Evolutionary conservation across 2,113 vertebrate species (phyloP).

Genomic region (Cephalophus harveyi): DNA sequence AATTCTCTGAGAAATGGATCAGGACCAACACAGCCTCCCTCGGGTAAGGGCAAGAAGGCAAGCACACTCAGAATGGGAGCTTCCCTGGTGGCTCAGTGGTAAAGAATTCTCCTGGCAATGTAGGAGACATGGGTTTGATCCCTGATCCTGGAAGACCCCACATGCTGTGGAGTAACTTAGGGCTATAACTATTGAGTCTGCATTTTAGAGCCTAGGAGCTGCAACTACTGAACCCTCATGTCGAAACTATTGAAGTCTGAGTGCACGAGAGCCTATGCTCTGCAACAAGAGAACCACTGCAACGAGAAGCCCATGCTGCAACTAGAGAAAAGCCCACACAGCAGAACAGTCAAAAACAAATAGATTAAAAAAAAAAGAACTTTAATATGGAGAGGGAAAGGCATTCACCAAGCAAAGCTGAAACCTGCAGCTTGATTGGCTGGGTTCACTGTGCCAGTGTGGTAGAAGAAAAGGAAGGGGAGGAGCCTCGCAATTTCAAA

Average conservation of each 20-base stretch:
- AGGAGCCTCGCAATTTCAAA: background rate
- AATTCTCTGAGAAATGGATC: background rate
- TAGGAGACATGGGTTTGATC: background rate
- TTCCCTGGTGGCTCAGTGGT: background rate
- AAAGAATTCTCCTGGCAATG: background rate
- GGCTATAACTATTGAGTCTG: background rate
- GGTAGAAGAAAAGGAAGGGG: background rate
- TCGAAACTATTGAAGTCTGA: background rate
- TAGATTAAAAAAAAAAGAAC: background rate
- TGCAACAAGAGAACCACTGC: background rate
- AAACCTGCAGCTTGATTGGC: background rate
- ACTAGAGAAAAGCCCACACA: background rate
- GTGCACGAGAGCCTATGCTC: background rate
- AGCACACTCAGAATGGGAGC: background rate
- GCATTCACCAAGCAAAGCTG: background rate
- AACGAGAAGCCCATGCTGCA: background rate
- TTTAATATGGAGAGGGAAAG: background rate
- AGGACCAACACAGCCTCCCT: background rate
- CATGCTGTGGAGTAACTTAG: background rate
- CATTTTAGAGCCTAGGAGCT: background rate
- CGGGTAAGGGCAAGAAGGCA: background rate
- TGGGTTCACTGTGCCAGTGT: background rate
- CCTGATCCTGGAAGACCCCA: background rate
- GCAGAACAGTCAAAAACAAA: background rate
- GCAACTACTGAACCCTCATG: background rate